Conservation (phyloP, 2,113 vertebrate species). For the Hydrochoerus hydrochaeris region DNA sequence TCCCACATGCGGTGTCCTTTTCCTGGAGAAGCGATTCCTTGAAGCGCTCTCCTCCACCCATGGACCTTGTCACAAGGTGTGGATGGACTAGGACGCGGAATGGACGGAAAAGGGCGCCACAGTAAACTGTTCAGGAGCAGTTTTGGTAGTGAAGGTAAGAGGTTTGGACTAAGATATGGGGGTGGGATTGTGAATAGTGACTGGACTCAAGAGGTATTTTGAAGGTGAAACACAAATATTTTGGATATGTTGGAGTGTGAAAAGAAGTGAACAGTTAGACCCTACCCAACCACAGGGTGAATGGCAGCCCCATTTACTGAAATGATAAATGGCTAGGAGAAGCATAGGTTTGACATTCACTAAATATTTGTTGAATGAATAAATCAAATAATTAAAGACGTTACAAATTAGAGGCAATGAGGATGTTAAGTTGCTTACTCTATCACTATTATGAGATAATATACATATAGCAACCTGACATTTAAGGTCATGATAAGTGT, state of each 20-base stretch:
- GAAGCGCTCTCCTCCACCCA: too few species aligned
- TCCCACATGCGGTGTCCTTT: too few species aligned
- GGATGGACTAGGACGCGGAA: too few species aligned
- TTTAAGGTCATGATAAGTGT: background rate
- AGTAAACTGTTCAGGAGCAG: too few species aligned
- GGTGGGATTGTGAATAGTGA: background rate
- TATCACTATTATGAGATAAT: background rate
- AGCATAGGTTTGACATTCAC: background rate
- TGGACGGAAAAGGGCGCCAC: too few species aligned
- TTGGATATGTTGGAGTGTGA: background rate
- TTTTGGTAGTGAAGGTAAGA: background rate
- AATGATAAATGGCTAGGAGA: background rate
- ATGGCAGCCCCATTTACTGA: background rate
- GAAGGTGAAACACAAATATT: background rate
- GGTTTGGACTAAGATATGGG: background rate
- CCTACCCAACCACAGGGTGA: background rate
- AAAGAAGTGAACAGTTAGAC: background rate
- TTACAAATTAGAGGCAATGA: background rate
- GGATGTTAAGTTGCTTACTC: background rate
- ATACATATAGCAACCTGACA: background rate
- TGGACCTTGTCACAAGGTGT: too few species aligned
- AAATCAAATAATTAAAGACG: background rate
- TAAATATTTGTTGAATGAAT: constrained; percentile 1
- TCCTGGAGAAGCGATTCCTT: too few species aligned
- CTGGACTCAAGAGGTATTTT: background rate